Conservation (phyloP, 2,113 vertebrate genomes). For the Puffinus mauretanicus region DNA sequence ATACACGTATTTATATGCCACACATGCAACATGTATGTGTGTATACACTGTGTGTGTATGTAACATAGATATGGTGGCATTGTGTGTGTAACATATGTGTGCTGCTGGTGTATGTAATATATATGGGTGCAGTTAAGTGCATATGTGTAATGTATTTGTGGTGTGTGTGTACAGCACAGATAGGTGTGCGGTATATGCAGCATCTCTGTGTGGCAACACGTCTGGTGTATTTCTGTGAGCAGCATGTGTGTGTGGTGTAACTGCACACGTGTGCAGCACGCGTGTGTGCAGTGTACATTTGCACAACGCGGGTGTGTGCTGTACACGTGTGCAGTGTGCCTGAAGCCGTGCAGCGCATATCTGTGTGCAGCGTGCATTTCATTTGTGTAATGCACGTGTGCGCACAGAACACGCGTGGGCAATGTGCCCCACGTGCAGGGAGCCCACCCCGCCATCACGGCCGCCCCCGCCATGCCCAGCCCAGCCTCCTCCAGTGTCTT, state of each 20-base stretch:
- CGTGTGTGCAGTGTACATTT: rapidly evolving
- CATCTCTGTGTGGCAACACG: rapidly evolving
- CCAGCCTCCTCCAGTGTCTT: neutral
- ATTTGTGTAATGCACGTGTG: neutral
- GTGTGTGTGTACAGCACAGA: rapidly evolving
- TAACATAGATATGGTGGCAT: rapidly evolving
- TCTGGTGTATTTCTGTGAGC: rapidly evolving
- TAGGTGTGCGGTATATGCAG: rapidly evolving
- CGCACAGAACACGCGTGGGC: rapidly evolving
- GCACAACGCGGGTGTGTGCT: neutral
- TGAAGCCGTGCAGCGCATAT: rapidly evolving
- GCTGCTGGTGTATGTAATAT: rapidly evolving
- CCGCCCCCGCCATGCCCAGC: neutral
- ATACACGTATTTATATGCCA: rapidly evolving
- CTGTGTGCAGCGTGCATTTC: rapidly evolving
- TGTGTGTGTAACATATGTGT: rapidly evolving
- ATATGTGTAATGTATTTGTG: rapidly evolving
- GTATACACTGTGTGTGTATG: no score
- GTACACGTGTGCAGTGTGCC: neutral
- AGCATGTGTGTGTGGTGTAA: rapidly evolving
- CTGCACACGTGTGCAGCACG: rapidly evolving
- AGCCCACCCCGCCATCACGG: neutral
- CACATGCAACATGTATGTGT: rapidly evolving
- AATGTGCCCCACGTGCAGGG: rapidly evolving
- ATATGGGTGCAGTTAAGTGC: rapidly evolving